Base-by-base conservation (phyloP, 2,797 vertebrate genomes). In the Aldrovandia affinis region DNA sequence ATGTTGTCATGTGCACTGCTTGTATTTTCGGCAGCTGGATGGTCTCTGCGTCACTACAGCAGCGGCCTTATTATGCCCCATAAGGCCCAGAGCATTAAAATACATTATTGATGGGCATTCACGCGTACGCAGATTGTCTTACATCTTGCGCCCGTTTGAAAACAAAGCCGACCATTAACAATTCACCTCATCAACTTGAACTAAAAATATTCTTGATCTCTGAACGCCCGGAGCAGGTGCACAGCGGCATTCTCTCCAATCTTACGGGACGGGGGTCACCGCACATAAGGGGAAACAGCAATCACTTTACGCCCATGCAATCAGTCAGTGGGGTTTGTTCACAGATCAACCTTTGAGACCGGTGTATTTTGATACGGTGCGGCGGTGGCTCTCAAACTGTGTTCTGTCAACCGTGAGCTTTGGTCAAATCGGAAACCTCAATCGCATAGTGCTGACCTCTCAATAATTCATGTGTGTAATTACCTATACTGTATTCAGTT, bases 81-180 rank as follows among this genome's bases (percentile, higher is more conserved):
- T 47, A 59, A 68, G 52, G 47, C 59, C 33, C 54, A 52, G 22
- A 44, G 59, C 57, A 68, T 79, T 68, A 18, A 68, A n/a, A 63
- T 85, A 63, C 61, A 85, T 85, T 57, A 83, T 85, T 55, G 61
- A 85, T 85, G 81, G 25, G 6, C 18, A 68, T 85, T 54, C 77
- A 18, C 81, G 36, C 30, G 42, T n/a, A 44, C 25, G 36, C 36
- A 68, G 85, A 80, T 85, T 50, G 77, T 54, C 77, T 85, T 85
- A 83, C 81, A 80, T 79, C 77, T 80, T 80, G 36, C 81, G 73
- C 81, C 78, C 57, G 36, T 61, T 33, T 73, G 59, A 55, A 83
- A 83, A 85, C 82, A 78, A 85, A 85, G 81, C 81, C 59, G 81
- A 18, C 39, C 81, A 83, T 85, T 83, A 85, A 80, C 63, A 83